phyloP scores from a whole-genome alignment of 2,797 vertebrate genomes.

The Tolypeutes matacus region DNA sequence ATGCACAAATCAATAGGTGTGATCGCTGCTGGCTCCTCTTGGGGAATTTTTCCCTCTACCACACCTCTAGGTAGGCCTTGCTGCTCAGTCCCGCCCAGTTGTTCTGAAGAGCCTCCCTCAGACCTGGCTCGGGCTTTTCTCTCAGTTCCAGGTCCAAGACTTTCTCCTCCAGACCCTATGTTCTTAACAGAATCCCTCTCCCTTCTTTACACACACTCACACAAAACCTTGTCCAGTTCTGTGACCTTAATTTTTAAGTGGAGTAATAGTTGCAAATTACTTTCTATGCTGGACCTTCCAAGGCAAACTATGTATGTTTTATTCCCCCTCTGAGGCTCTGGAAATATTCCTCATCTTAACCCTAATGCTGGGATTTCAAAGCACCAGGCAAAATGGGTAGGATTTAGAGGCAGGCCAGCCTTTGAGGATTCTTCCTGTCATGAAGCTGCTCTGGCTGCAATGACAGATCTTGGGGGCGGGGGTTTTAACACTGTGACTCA shows the following conservation, averaged over 20 bases:
- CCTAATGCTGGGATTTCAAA: slow-evolving; percentile 32
- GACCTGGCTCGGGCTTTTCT: not conserved
- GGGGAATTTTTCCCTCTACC: slow-evolving; percentile 26
- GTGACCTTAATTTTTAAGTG: not conserved
- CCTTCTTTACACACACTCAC: not conserved
- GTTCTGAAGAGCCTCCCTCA: not conserved
- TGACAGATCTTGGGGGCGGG: not conserved
- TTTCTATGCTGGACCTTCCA: not conserved
- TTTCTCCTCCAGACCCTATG: not conserved
- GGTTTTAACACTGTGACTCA: not conserved
- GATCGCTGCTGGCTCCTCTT: not conserved
- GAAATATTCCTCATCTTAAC: not conserved
- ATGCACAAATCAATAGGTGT: not conserved
- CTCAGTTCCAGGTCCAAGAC: not conserved
- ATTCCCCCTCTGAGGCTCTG: not conserved
- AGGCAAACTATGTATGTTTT: not conserved
- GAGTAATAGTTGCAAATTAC: not conserved
- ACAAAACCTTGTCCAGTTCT: not conserved
- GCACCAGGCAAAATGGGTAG: not conserved
- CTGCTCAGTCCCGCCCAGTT: rapidly evolving
- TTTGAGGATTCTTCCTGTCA: not conserved
- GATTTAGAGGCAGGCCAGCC: not conserved
- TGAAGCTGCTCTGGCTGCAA: not conserved
- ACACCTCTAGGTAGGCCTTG: rapidly evolving
- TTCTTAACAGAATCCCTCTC: not conserved